phyloP scores from a whole-genome alignment of 2,797 vertebrate genomes.

The Aphelocoma californica region DNA sequence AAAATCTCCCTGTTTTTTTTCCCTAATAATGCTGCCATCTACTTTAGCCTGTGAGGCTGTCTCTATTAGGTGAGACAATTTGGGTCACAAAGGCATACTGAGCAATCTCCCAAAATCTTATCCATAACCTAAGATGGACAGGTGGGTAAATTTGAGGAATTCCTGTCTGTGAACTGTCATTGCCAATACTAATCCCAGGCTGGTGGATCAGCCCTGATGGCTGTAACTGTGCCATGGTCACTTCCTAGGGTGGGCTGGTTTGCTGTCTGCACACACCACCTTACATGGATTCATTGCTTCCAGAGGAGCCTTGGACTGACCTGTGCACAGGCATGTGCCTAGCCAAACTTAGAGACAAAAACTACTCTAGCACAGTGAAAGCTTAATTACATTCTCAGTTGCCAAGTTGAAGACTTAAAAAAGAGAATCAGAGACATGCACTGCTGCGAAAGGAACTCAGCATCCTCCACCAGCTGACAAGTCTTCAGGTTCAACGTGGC shows the following conservation, averaged over 20 bases:
- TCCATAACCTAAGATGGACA: background rate
- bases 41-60: background rate
- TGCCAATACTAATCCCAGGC: background rate
- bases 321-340: background rate
- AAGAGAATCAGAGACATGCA: background rate
- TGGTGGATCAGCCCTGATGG: background rate
- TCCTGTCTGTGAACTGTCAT: background rate
- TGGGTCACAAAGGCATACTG: background rate
- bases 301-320: background rate
- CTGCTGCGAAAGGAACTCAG: background rate
- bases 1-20: background rate
- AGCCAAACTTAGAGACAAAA: background rate
- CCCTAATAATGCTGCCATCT: background rate
- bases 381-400: background rate
- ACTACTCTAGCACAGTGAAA: background rate
- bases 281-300: background rate
- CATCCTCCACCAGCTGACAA: background rate
- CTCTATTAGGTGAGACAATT: background rate
- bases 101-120: background rate
- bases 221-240: fast-evolving
- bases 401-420: background rate
- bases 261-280: background rate
- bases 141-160: background rate
- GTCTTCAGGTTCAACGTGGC: background rate
- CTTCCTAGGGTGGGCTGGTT: background rate